Conservation (phyloP, 2,888 invertebrate genomes). For the Polydrusus cervinus region DNA sequence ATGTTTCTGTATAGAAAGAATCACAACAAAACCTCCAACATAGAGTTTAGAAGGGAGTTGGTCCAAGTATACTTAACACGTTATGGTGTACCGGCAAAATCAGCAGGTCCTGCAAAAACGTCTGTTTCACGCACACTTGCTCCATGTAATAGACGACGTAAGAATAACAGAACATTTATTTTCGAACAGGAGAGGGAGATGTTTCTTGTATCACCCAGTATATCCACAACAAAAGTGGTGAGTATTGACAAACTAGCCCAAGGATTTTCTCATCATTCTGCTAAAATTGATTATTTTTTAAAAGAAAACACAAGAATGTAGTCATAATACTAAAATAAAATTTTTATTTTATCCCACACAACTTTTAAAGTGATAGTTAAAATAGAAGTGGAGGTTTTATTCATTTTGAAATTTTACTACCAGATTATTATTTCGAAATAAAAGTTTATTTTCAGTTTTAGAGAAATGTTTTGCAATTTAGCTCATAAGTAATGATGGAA, state of each 20-base stretch:
- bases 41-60: too few species aligned
- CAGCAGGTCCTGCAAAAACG: too few species aligned
- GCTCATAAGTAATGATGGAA: background rate
- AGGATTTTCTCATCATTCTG: background rate
- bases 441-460: conserved; percentile 1
- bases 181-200: too few species aligned
- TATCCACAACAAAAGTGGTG: too few species aligned
- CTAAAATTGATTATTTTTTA: background rate
- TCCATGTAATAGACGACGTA: too few species aligned
- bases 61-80: too few species aligned
- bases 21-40: too few species aligned
- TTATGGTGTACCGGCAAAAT: too few species aligned
- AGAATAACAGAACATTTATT: too few species aligned
- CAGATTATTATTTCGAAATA: background rate
- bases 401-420: conserved; percentile 1
- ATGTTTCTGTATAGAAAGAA: too few species aligned
- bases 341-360: conserved; percentile 12
- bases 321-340: background rate
- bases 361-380: conserved; percentile 13
- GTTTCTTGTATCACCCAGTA: too few species aligned
- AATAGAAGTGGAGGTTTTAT: conserved; percentile 2
- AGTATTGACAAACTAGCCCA: background rate
- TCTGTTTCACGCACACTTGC: too few species aligned
- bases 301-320: background rate
- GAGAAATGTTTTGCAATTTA: background rate